Conservation (phyloP, 2,113 vertebrate genomes). For the Alces alces region DNA sequence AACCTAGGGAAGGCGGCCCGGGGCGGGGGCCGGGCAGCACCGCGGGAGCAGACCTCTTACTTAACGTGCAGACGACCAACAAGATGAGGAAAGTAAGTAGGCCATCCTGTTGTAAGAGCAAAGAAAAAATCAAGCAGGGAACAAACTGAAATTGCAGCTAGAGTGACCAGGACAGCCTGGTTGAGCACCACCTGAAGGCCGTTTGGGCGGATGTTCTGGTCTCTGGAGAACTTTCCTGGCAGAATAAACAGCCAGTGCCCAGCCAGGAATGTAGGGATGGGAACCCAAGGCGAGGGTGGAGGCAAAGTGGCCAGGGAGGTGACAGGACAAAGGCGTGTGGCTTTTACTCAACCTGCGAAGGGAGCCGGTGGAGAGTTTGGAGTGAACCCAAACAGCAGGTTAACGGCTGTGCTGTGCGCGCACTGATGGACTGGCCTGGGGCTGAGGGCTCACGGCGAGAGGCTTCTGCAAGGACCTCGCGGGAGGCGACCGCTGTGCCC, state of each 20-base stretch:
- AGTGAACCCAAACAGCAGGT: neutral
- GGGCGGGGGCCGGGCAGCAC: fast-evolving
- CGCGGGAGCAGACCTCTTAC: fast-evolving
- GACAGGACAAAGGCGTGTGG: neutral
- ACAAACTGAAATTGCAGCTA: neutral
- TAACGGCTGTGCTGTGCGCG: fast-evolving
- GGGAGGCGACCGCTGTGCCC: fast-evolving
- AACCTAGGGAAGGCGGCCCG: neutral
- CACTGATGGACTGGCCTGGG: neutral
- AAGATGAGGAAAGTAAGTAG: neutral
- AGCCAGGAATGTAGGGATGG: neutral
- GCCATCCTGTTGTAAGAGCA: neutral
- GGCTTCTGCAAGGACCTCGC: neutral
- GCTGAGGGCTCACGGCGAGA: neutral
- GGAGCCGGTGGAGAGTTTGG: neutral
- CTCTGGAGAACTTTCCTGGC: neutral
- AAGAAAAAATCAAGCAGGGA: too few relatives aligned
- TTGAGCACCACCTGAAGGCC: fast-evolving
- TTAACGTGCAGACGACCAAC: fast-evolving
- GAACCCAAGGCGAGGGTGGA: neutral
- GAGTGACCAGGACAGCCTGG: neutral
- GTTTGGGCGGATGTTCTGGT: fast-evolving
- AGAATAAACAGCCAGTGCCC: neutral
- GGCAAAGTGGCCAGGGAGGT: neutral
- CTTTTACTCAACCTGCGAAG: neutral